Percentiles rank a stretch among this genome's conserved stretches.
phyloP scores from a whole-genome alignment of 1,140 invertebrate genomes.

The Venturia canescens region DNA sequence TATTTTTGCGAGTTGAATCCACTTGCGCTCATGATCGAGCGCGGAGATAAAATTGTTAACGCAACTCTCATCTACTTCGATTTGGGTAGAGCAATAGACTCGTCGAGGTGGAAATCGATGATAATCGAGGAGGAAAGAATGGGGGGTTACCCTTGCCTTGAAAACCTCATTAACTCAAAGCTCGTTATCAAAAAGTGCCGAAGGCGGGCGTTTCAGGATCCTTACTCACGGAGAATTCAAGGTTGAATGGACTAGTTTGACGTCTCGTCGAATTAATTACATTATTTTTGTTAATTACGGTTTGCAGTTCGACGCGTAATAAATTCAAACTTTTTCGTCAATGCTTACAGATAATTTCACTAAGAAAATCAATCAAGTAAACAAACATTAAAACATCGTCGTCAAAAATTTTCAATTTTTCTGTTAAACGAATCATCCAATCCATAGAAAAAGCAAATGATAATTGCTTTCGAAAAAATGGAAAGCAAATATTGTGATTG shows the following conservation, averaged over 20 bases:
- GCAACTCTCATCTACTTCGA: conserved; percentile 5
- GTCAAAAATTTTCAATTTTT: not conserved
- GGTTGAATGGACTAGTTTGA: not conserved
- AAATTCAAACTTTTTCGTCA: no score
- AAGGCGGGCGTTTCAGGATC: not conserved
- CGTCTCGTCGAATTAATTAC: no score
- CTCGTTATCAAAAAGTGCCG: conserved; percentile 17
- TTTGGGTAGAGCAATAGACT: conserved; percentile 13
- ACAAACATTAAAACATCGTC: not conserved
- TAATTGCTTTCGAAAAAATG: no score
- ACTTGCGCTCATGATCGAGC: conserved; percentile 5
- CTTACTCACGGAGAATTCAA: not conserved
- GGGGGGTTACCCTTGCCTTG: not conserved
- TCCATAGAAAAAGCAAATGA: not conserved
- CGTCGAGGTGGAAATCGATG: not conserved
- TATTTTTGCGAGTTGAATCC: not conserved
- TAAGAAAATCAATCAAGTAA: not conserved
- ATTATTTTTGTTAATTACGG: not conserved
- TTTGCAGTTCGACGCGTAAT: not conserved
- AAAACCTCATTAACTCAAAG: conserved; percentile 39
- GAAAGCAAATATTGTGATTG: no score
- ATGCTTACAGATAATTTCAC: not conserved
- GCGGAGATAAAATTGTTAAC: conserved; percentile 31
- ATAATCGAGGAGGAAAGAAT: not conserved
- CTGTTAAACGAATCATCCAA: not conserved